phyloP scores from a whole-genome alignment of 2,113 vertebrate genomes.

The Holacanthus passer region DNA sequence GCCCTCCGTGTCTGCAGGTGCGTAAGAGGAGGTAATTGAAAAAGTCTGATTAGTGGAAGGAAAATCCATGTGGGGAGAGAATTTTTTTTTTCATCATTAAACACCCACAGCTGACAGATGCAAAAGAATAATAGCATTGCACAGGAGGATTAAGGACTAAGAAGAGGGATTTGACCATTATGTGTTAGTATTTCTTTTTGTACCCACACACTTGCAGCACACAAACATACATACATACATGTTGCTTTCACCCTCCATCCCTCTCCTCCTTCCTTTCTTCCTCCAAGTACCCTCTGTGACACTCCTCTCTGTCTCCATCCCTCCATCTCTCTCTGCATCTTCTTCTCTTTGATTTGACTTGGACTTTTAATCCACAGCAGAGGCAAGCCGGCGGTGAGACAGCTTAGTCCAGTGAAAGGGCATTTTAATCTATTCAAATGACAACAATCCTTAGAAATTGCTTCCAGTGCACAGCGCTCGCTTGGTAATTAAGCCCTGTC shows the following conservation, averaged over 20 bases:
- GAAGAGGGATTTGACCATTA: no score
- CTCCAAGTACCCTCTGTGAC: conserved; percentile 26
- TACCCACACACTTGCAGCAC: no score
- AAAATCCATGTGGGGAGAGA: conserved; percentile 32
- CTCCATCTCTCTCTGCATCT: conserved; percentile 21
- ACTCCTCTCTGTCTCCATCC: conserved; percentile 17
- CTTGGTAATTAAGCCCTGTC: conserved; percentile 83
- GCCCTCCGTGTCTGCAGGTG: conserved; percentile 90
- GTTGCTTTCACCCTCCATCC: background rate
- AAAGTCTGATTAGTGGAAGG: conserved; percentile 24
- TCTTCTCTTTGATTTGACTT: conserved; percentile 47
- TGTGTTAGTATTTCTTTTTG: no score
- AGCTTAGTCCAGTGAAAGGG: conserved; percentile 74
- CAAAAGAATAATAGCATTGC: conserved; percentile 3
- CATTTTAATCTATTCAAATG: conserved; percentile 82
- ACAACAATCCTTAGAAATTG: conserved; percentile 80
- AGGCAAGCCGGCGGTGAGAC: conserved; percentile 60
- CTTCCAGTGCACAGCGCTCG: conserved; percentile 61
- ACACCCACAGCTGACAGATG: conserved; percentile 13
- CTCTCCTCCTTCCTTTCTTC: background rate
- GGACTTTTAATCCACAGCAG: conserved; percentile 74
- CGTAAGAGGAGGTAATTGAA: background rate
- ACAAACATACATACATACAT: conserved; percentile 13
- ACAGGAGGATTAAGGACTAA: conserved; percentile 11
- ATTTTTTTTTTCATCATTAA: conserved; percentile 26